Conservation (phyloP, 1,140 invertebrate genomes). For the Fopius arisanus region DNA sequence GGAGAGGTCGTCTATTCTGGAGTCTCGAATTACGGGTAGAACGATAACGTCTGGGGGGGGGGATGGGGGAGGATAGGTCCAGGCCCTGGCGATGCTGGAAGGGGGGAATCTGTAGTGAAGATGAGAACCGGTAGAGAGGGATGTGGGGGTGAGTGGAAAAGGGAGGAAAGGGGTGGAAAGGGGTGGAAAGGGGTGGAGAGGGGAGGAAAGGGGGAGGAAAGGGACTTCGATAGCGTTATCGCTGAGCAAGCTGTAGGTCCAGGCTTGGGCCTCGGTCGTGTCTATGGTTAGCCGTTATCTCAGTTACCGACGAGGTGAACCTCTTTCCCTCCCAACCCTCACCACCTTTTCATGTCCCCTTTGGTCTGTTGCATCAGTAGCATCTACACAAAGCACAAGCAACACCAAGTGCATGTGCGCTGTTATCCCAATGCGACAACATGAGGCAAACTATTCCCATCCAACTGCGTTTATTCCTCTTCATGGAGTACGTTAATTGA, state of each 20-base stretch:
- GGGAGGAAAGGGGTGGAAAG: not conserved
- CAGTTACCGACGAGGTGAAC: constrained; percentile 6
- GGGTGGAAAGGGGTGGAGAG: not conserved
- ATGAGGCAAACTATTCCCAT: constrained; percentile 13
- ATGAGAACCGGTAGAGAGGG: not conserved
- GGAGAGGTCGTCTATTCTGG: constrained; percentile 9
- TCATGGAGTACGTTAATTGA: constrained; percentile 23
- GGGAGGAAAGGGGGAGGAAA: not conserved
- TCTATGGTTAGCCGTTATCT: constrained; percentile 29
- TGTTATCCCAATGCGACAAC: not conserved
- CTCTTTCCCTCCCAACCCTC: not conserved
- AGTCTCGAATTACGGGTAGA: constrained; percentile 2
- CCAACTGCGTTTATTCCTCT: constrained; percentile 25
- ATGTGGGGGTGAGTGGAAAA: not conserved
- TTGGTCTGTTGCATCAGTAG: too few relatives aligned
- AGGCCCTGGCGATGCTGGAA: not conserved
- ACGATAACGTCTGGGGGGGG: not conserved
- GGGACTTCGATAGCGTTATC: constrained; percentile 15
- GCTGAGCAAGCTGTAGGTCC: constrained; percentile 21
- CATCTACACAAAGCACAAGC: not conserved
- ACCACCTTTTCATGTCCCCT: not conserved
- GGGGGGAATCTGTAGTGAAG: not conserved
- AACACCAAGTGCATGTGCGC: not conserved
- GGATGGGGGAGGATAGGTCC: too few relatives aligned
- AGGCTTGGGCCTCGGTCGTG: not conserved